Base-by-base conservation (phyloP, 2,797 vertebrate genomes). In the Silurus aristotelis region DNA sequence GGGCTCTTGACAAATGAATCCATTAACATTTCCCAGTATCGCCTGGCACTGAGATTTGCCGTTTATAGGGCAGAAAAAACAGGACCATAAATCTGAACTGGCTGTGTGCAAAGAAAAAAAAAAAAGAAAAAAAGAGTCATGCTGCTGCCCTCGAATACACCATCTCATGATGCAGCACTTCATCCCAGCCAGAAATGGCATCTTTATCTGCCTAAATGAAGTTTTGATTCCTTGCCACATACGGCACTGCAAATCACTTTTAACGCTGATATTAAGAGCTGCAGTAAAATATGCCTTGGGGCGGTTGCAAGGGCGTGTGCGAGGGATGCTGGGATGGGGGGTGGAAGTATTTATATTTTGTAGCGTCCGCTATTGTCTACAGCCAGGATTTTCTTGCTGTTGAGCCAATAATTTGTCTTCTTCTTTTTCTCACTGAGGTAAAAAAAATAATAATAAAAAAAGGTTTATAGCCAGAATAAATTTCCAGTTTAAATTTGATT, bases 191-290 rank as follows among this genome's bases (percentile, higher is more conserved):
- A 67, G 92, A 95, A 95, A 96, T 95, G 94, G 94, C 95, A 95
- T 95, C 95, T 96, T 96, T 96, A 96, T 96, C 95, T 95, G 94
- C 94, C 92, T 93, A 95, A 96, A 96, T 96, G 93, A 95, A 96
- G 94, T 96, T 95, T 95, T 96, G 95, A 95, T 96, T 96, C 95
- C 93, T 94, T 93, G 94, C 95, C 94, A 95, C 95, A 96, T 95
- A 95, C 92, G 94, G 94, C 84, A 93, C 92, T 22, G 91, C 95
- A 96, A 96, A 96, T 96, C 95, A 96, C 93, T 95, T 95, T 95
- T 95, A 95, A 94, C 94, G 92, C 93, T 89, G 91, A 94, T 95
- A 95, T 95, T 93, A 93, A 93, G 93, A 94, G 94, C 91, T 87
- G 93, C 93, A 93, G 93, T 95, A 94, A 95, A 95, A 90, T 92